These are phyloP conservation scores for Typhlomys cinereus DNA, from an alignment of 2,113 vertebrate species.

Conservation along the genomic window DNA sequence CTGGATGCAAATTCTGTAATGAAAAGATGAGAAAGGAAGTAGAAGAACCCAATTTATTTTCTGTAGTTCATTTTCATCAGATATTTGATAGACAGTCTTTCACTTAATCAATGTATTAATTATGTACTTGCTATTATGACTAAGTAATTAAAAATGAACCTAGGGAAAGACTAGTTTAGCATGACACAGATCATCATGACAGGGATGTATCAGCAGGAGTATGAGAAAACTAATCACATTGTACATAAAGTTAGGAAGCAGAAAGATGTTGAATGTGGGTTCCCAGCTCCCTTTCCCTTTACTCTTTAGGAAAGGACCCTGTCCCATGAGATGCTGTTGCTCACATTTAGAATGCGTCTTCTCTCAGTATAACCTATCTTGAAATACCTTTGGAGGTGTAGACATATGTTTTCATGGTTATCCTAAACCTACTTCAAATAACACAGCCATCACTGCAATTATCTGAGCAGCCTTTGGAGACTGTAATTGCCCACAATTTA, in stretches of 20 bases:
- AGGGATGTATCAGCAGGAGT: neutral
- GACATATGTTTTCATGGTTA: no score
- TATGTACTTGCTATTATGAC: neutral
- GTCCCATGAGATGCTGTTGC: no score
- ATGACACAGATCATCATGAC: neutral
- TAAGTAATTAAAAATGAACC: neutral
- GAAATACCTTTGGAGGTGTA: no score
- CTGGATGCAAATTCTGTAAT: neutral
- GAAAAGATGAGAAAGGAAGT: neutral
- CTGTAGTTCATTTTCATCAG: neutral
- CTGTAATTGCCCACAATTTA: neutral
- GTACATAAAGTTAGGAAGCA: neutral
- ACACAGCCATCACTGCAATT: no score
- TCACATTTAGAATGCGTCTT: no score
- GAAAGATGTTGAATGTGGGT: no score
- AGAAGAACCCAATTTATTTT: neutral
- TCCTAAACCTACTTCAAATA: no score
- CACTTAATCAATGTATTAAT: neutral
- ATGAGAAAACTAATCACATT: neutral
- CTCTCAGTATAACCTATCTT: no score
- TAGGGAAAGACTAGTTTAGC: neutral
- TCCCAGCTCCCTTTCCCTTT: no score
- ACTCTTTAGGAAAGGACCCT: no score
- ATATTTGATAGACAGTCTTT: conserved; percentile 10
- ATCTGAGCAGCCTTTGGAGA: neutral